These are phyloP conservation scores for Numida meleagris DNA, from an alignment of 2,113 vertebrate species.

Conservation along the genomic window DNA sequence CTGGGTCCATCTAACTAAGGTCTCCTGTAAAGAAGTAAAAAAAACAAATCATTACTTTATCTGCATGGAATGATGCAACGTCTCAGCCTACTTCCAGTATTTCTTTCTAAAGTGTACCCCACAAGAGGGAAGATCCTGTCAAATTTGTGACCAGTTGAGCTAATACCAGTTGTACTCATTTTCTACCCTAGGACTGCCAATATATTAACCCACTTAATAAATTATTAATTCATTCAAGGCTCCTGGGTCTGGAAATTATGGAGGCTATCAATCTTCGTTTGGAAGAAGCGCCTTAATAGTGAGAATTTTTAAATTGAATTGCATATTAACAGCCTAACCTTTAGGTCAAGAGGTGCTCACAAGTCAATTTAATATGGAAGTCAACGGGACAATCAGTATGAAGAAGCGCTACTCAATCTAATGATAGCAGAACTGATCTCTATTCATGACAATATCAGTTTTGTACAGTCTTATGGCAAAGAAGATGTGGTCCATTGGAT, in stretches of 20 bases:
- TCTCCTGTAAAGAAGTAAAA: neutral
- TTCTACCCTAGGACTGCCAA: neutral
- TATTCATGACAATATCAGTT: neutral
- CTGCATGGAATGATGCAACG: neutral
- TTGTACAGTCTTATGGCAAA: neutral
- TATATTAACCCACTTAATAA: neutral
- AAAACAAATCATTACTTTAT: neutral
- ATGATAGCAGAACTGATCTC: neutral
- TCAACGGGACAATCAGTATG: neutral
- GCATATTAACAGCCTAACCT: constrained; percentile 8
- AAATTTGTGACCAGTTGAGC: neutral
- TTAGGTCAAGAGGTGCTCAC: constrained; percentile 46
- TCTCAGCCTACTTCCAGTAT: neutral
- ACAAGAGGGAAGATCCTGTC: neutral
- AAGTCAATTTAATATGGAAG: constrained; percentile 41
- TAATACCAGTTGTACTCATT: neutral
- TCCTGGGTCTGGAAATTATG: constrained; percentile 9
- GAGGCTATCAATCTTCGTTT: constrained; percentile 21
- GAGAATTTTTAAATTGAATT: constrained; percentile 45
- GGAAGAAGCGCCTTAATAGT: constrained; percentile 32
- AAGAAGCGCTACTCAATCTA: neutral
- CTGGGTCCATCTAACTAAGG: neutral
- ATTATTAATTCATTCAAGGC: constrained; percentile 30
- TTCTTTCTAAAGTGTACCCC: neutral
- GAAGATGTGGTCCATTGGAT: neutral